Percentiles rank a stretch among this genome's conserved stretches.
These are phyloP conservation scores for Apaloderma vittatum DNA, from an alignment of 2,113 vertebrate species.

Conservation along the genomic window DNA sequence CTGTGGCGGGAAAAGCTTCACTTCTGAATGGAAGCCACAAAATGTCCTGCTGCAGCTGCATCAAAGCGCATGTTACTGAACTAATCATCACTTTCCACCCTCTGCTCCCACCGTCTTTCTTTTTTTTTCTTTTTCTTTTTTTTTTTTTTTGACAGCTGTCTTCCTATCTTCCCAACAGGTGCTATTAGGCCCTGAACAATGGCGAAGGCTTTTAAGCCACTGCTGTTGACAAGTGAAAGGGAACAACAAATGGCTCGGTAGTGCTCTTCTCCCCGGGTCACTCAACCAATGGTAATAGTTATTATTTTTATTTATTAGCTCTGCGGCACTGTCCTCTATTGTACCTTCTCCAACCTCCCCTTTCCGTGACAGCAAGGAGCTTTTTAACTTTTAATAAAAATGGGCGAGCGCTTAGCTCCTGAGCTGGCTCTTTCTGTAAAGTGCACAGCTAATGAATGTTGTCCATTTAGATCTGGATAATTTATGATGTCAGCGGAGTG, in stretches of 20 bases:
- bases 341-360: slow-evolving; percentile 38
- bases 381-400: slow-evolving; percentile 94
- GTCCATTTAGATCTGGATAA: slow-evolving; percentile 79
- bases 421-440: slow-evolving; percentile 70
- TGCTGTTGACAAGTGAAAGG: slow-evolving; percentile 91
- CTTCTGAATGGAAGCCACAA: neutral
- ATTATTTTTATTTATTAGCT: slow-evolving; percentile 94
- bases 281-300: slow-evolving; percentile 85
- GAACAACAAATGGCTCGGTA: slow-evolving; percentile 89
- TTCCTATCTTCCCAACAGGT: slow-evolving; percentile 90
- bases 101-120: neutral
- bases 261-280: slow-evolving; percentile 81
- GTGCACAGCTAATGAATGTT: slow-evolving; percentile 76
- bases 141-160: slow-evolving; percentile 83
- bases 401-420: slow-evolving; percentile 65
- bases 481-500: slow-evolving; percentile 71
- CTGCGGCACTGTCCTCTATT: slow-evolving; percentile 83
- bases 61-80: neutral
- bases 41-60: slow-evolving; percentile 19
- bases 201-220: slow-evolving; percentile 90
- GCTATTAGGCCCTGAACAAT: slow-evolving; percentile 89
- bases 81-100: neutral
- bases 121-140: neutral
- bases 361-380: slow-evolving; percentile 84
- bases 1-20: neutral